Evolutionary conservation across 1,140 invertebrate genomes (phyloP).

Genomic region (Saccostrea glomerata): DNA sequence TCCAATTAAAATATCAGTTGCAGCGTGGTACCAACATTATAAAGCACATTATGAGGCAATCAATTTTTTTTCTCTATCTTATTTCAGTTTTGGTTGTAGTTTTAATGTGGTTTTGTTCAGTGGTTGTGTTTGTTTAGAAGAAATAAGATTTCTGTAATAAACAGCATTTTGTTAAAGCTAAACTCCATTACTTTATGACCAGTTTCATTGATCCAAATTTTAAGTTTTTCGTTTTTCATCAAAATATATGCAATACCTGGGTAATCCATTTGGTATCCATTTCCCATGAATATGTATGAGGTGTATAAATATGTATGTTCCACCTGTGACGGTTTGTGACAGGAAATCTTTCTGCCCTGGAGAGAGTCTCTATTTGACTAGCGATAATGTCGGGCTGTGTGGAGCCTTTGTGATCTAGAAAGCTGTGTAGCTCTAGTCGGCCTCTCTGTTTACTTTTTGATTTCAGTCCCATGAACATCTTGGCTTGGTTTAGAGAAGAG

Average conservation of each 20-base stretch:
- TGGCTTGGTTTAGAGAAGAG: neutral
- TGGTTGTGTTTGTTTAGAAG: constrained; percentile 3
- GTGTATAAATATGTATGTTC: constrained; percentile 20
- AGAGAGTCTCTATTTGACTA: neutral
- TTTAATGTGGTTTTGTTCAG: constrained; percentile 24
- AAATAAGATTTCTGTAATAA: neutral
- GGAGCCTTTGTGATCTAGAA: constrained; percentile 1
- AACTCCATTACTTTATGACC: neutral
- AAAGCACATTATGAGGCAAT: neutral
- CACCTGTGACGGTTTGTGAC: neutral
- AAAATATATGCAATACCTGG: neutral
- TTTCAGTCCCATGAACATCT: neutral
- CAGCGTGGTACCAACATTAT: constrained; percentile 11
- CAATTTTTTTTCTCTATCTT: constrained; percentile 16
- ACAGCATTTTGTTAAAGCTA: neutral
- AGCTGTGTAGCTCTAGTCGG: neutral
- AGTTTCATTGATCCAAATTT: neutral
- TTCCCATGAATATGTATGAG: neutral
- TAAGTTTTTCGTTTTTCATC: neutral
- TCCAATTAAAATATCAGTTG: constrained; percentile 35
- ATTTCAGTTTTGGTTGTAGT: neutral
- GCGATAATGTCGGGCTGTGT: neutral
- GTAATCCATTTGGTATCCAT: neutral
- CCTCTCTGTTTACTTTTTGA: constrained; percentile 15
- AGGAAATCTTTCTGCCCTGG: neutral